phyloP scores from a whole-genome alignment of 2,797 vertebrate species.

The Choloepus didactylus region DNA sequence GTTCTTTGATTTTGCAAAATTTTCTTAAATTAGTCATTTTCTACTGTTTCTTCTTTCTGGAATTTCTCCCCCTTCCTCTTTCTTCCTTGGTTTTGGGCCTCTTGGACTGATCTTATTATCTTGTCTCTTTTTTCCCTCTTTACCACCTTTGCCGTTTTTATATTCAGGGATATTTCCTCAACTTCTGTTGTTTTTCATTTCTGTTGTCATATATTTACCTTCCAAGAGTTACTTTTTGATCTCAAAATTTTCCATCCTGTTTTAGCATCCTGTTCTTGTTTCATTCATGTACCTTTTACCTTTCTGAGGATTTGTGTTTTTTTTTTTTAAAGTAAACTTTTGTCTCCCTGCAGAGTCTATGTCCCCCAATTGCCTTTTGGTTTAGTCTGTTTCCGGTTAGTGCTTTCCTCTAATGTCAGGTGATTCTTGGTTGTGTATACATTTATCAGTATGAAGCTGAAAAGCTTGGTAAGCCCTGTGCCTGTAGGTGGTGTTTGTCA shows the following conservation, averaged over 20 bases:
- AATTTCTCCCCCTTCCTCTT: too few relatives aligned
- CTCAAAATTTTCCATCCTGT: background rate
- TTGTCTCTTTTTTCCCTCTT: background rate
- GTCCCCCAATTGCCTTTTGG: background rate
- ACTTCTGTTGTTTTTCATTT: background rate
- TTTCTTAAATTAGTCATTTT: background rate
- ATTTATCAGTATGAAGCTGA: background rate
- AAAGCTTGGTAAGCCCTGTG: background rate
- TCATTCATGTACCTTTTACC: background rate
- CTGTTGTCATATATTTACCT: background rate
- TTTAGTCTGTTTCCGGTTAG: background rate
- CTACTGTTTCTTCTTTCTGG: background rate
- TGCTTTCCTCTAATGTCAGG: background rate
- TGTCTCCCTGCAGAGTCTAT: background rate
- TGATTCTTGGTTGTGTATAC: background rate
- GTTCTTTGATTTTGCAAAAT: background rate
- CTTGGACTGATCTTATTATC: background rate
- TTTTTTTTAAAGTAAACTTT: background rate
- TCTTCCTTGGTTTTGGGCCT: background rate
- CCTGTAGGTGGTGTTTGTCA: background rate
- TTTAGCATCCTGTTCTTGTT: conserved; percentile 6
- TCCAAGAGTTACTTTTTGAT: background rate
- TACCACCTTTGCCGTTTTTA: background rate
- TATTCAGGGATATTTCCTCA: background rate
- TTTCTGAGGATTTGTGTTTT: background rate